Conservation (phyloP, 1,140 invertebrate genomes). For the Pseudomyrmex cubaensis region DNA sequence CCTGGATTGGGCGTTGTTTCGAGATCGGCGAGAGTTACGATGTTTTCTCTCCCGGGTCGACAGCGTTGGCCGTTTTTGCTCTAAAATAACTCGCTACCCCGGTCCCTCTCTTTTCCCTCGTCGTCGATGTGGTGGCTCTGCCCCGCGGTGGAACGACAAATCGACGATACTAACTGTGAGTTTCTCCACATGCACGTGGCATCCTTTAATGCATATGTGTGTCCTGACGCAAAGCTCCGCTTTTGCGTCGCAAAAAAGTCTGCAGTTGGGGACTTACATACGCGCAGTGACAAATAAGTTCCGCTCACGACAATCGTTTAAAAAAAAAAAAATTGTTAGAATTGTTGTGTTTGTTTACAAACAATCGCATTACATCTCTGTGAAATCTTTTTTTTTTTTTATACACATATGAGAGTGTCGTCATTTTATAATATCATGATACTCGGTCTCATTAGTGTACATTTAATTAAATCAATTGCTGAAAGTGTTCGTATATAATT, state of each 20-base stretch:
- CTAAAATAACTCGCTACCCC: conserved; percentile 69
- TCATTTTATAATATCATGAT: too few species aligned
- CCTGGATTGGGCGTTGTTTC: conserved; percentile 76
- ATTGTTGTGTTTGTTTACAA: too few species aligned
- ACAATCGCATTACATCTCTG: too few species aligned
- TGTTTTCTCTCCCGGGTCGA: conserved; percentile 69
- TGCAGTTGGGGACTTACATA: neutral
- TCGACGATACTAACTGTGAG: conserved; percentile 56
- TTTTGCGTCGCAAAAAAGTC: conserved; percentile 10
- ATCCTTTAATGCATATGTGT: conserved; percentile 57
- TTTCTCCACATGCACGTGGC: conserved; percentile 13
- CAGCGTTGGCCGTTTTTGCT: conserved; percentile 68
- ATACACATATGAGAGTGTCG: too few species aligned
- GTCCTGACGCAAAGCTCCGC: neutral
- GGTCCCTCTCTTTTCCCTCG: conserved; percentile 2
- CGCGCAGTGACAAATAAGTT: neutral
- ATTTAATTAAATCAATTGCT: too few species aligned
- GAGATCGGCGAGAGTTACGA: conserved; percentile 73
- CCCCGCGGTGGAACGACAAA: conserved; percentile 56
- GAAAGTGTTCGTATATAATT: too few species aligned
- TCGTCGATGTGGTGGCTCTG: conserved; percentile 33
- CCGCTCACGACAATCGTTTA: neutral
- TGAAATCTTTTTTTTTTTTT: too few species aligned
- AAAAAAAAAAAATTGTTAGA: too few species aligned
- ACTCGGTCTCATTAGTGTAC: too few species aligned